Percentiles rank a stretch among this genome's conserved stretches.
Evolutionary conservation across 1,140 invertebrate genomes (phyloP).

Genomic region (Caerostris extrusa): DNA sequence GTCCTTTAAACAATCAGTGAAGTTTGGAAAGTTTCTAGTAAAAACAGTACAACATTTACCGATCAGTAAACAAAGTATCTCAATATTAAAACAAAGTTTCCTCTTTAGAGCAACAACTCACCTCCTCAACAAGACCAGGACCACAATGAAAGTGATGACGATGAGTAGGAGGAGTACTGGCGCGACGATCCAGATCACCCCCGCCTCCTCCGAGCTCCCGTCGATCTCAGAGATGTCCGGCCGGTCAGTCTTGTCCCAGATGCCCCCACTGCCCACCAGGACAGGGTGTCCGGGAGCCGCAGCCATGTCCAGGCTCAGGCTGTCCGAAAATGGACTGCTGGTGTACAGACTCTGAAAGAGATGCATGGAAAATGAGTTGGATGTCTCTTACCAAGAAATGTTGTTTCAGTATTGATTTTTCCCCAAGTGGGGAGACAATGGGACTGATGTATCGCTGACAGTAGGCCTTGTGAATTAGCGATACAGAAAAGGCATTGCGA

Average conservation of each 20-base stretch:
- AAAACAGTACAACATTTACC: not conserved
- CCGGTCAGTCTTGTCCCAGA: conserved; percentile 64
- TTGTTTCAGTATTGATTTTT: not conserved
- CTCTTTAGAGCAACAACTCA: not conserved
- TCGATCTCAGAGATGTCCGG: conserved; percentile 78
- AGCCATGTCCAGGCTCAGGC: conserved; percentile 87
- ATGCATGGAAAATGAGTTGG: not conserved
- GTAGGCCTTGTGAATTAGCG: conserved; percentile 51
- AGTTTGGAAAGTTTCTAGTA: too few species aligned
- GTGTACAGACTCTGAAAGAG: conserved; percentile 90
- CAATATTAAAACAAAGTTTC: too few species aligned
- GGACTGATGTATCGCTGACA: conserved; percentile 15
- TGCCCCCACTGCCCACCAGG: conserved; percentile 57
- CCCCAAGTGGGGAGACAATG: not conserved
- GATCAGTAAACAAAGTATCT: not conserved
- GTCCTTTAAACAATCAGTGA: too few species aligned
- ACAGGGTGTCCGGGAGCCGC: conserved; percentile 75
- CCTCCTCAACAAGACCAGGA: conserved; percentile 71
- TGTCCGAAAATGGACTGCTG: conserved; percentile 96
- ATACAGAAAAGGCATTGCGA: conserved; percentile 19
- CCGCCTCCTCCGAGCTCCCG: conserved; percentile 66
- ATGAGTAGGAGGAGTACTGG: conserved; percentile 87
- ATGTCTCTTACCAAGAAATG: not conserved
- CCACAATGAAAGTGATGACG: conserved; percentile 74
- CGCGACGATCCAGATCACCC: conserved; percentile 83